Evolutionary conservation across 2,113 vertebrate genomes (phyloP).

Genomic region (Trichomycterus rosablanca): DNA sequence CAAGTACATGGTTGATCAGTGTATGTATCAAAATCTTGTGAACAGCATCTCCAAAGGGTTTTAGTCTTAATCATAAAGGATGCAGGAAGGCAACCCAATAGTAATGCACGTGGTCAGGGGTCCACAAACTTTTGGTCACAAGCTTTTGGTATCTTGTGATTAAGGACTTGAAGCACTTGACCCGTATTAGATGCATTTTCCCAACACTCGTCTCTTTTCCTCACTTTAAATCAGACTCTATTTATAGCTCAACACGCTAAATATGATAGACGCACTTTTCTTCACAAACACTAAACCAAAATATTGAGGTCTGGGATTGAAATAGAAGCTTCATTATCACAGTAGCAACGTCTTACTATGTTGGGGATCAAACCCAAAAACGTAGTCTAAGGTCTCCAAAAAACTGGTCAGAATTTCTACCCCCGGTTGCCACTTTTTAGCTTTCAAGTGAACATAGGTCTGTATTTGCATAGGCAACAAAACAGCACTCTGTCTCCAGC

Average conservation of each 20-base stretch:
- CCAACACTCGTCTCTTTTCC: slow-evolving; percentile 49
- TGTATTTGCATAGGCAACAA: not conserved
- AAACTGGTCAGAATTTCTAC: slow-evolving; percentile 7
- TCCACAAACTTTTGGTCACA: no score
- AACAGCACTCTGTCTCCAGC: slow-evolving; percentile 6
- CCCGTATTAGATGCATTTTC: slow-evolving; percentile 58
- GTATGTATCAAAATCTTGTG: no score
- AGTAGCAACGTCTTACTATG: no score
- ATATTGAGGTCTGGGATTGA: not conserved
- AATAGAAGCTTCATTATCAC: no score
- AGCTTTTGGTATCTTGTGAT: no score
- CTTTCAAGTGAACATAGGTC: not conserved
- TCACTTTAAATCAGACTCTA: slow-evolving; percentile 60
- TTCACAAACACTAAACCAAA: slow-evolving; percentile 1
- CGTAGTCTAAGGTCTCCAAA: no score
- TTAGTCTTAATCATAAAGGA: no score
- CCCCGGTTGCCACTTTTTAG: slow-evolving; percentile 6
- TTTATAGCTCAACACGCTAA: slow-evolving; percentile 58
- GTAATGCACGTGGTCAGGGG: no score
- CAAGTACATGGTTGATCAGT: no score
- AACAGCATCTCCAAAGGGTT: no score
- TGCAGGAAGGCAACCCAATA: no score
- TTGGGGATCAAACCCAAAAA: no score
- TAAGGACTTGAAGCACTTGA: slow-evolving; percentile 49
- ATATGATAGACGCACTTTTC: slow-evolving; percentile 35